Conservation (phyloP, 2,888 invertebrate species). For the Eueremaeus valkanovi region DNA sequence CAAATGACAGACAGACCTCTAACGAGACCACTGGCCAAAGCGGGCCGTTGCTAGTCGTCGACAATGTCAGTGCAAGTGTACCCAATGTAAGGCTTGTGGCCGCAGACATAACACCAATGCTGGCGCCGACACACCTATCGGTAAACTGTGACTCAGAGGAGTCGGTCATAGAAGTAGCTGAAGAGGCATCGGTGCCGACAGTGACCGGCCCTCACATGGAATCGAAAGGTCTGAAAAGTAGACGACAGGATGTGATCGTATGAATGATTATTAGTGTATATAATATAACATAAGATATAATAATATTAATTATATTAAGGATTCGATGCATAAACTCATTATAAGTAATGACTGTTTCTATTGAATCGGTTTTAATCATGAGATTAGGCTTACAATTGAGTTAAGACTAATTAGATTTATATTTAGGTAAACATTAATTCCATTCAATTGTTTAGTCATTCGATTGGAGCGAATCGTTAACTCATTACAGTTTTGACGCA, state of each 20-base stretch:
- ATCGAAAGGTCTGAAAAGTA: background rate
- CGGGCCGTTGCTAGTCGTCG: background rate
- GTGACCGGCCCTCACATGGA: background rate
- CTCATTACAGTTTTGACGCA: background rate
- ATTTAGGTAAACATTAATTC: background rate
- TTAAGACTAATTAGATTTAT: background rate
- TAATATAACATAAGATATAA: too few species aligned
- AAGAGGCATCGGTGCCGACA: background rate
- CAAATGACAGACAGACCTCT: background rate
- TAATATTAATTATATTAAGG: too few species aligned
- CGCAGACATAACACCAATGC: constrained; percentile 38
- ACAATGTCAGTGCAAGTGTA: constrained; percentile 20
- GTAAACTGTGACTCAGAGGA: constrained; percentile 42
- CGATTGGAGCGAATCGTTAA: background rate
- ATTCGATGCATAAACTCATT: too few species aligned
- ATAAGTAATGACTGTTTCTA: too few species aligned
- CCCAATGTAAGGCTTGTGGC: constrained; percentile 33
- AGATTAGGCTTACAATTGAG: background rate
- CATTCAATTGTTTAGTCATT: background rate
- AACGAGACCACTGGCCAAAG: background rate
- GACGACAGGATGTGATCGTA: constrained; percentile 32
- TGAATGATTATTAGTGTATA: background rate
- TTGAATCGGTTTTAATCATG: background rate
- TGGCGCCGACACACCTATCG: constrained; percentile 39
- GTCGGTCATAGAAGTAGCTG: constrained; percentile 1